phyloP scores from a whole-genome alignment of 2,113 vertebrate species.

The Podilymbus podiceps region DNA sequence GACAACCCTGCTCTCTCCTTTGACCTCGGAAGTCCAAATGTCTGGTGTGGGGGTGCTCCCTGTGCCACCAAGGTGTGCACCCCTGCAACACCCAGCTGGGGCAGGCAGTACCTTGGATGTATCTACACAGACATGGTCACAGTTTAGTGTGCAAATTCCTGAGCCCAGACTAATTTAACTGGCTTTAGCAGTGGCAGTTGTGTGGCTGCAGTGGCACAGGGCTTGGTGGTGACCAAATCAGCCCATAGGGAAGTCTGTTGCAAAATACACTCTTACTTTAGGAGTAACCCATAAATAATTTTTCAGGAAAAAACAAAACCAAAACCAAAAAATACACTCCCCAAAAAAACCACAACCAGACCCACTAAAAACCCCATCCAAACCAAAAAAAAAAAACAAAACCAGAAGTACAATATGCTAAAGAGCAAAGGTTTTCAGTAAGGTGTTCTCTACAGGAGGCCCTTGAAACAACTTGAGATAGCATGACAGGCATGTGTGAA shows the following conservation, averaged over 20 bases:
- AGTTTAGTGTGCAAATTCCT: not conserved
- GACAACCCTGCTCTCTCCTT: not conserved
- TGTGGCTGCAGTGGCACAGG: not conserved
- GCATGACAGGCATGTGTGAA: not conserved
- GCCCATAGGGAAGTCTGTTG: not conserved
- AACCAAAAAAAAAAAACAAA: too few species aligned
- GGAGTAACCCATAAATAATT: not conserved
- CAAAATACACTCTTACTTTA: not conserved
- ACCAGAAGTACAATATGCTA: not conserved
- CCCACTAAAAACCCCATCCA: too few species aligned
- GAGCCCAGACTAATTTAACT: not conserved
- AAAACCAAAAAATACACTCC: too few species aligned
- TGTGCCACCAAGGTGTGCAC: fast-evolving
- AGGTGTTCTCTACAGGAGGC: not conserved
- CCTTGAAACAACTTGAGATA: not conserved
- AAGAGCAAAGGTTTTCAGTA: not conserved
- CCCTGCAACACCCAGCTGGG: not conserved
- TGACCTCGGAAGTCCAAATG: not conserved
- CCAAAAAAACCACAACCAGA: too few species aligned
- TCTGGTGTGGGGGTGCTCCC: not conserved
- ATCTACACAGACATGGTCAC: not conserved
- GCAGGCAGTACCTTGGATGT: not conserved
- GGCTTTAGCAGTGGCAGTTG: not conserved
- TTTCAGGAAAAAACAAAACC: not conserved
- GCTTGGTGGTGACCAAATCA: not conserved